Percentiles rank a stretch among this genome's conserved stretches.
phyloP scores from a whole-genome alignment of 2,888 invertebrate genomes.

The Drosophila macrospina region DNA sequence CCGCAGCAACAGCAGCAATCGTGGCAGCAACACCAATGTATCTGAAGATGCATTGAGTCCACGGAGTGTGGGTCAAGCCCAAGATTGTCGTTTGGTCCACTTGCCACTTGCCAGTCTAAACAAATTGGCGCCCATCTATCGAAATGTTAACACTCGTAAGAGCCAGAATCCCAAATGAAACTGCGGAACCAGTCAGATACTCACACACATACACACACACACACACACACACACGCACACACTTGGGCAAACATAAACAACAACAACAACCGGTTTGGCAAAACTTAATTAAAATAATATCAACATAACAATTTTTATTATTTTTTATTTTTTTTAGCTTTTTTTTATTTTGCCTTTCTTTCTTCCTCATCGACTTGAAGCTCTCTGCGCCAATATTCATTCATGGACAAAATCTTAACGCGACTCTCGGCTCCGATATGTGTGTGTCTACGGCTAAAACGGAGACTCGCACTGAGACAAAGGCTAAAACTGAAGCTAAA shows the following conservation, averaged over 20 bases:
- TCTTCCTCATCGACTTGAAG: conserved; percentile 66
- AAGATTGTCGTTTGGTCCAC: conserved; percentile 50
- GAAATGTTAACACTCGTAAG: conserved; percentile 76
- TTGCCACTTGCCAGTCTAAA: conserved; percentile 75
- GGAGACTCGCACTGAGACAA: conserved; percentile 12
- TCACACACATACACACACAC: conserved; percentile 24
- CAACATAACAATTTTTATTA: conserved; percentile 81
- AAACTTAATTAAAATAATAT: conserved; percentile 84
- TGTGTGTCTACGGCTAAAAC: conserved; percentile 49
- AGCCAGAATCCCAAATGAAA: conserved; percentile 65
- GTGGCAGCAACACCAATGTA: neutral
- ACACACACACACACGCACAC: conserved; percentile 7
- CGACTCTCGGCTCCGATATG: conserved; percentile 59
- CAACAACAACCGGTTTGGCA: conserved; percentile 76
- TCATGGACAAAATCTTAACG: conserved; percentile 70
- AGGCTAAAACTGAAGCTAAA: conserved; percentile 17
- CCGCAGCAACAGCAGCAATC: conserved; percentile 1
- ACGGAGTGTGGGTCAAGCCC: conserved; percentile 37
- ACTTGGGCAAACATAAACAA: conserved; percentile 12
- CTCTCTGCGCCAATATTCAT: conserved; percentile 77
- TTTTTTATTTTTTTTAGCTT: conserved; percentile 14
- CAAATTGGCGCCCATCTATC: conserved; percentile 80
- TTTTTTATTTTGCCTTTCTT: conserved; percentile 41
- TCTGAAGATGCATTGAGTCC: conserved; percentile 47
- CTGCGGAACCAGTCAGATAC: conserved; percentile 63